Base-by-base conservation (phyloP, 2,888 invertebrate genomes). In the Plusia festucae region DNA sequence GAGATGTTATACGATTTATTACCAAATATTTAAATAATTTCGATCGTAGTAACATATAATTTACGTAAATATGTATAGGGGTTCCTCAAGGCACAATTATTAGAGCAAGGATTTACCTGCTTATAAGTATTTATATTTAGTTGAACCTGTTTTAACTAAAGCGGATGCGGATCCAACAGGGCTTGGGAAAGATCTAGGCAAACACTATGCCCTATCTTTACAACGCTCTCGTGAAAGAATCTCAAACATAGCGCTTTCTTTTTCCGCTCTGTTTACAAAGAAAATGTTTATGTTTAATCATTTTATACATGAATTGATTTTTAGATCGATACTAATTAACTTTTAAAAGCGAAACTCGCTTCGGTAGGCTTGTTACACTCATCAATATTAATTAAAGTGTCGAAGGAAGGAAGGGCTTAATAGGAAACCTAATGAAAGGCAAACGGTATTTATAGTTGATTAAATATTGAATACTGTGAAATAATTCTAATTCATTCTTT, bases 201-300 rank as follows among this genome's bases (percentile, higher is more conserved):
- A n/a, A n/a, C 1, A 22, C 51, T 53, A 18, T 32, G 20, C 34
- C 59, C 49, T 66, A 75, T 54, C 51, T 56, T 34, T 54, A 70
- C 61, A 61, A 60, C 60, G 64, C 55, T 68, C 20, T 62, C 81
- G 66, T 74, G 75, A 68, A 56, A 68, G 76, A 78, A 81, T 81
- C 64, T 74, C 51, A 65, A 70, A 77, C 73, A 65, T 20, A 60
- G 44, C 70, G 66, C 64, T 78, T 80, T 78, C 79, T 63, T 58
- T 75, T 68, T 53, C 64, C 70, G 78, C 69, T 79, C 82, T 73
- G 76, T 70, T 81, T 81, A 64, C 52, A 22, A 63, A 70, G 78
- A 62, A 70, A 78, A 68, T 74, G 54, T 58, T 69, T 60, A 63
- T 69, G 68, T 70, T 81, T 67, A 60, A 63, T 61, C 49, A 69